phyloP scores from a whole-genome alignment of 2,797 vertebrate genomes.

The Sebastes flavidus region DNA sequence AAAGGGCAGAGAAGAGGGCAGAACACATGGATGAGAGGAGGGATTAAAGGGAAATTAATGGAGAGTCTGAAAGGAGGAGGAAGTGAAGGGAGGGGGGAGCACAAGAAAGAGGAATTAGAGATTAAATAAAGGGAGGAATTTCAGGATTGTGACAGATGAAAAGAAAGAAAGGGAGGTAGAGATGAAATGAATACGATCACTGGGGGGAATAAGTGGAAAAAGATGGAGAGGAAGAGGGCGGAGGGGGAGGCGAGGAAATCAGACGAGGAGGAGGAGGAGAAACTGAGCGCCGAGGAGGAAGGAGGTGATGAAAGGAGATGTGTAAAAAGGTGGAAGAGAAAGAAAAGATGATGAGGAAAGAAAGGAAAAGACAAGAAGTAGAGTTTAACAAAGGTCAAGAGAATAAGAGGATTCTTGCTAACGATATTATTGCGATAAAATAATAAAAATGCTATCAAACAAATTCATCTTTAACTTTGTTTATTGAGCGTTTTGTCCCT shows the following conservation, averaged over 20 bases:
- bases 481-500: too few relatives aligned
- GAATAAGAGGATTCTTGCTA: too few relatives aligned
- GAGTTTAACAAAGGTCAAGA: too few relatives aligned
- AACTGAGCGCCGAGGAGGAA: neutral
- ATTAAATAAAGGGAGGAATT: slow-evolving; percentile 41
- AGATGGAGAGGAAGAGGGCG: neutral
- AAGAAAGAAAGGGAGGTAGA: neutral
- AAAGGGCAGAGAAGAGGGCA: neutral
- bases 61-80: slow-evolving; percentile 21
- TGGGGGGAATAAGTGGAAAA: neutral
- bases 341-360: neutral
- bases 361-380: neutral
- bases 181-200: neutral
- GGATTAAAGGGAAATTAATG: slow-evolving; percentile 46
- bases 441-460: too few relatives aligned
- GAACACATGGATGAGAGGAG: slow-evolving; percentile 39
- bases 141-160: slow-evolving; percentile 21
- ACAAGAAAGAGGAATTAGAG: slow-evolving; percentile 39
- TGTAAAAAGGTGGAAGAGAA: neutral
- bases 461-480: too few relatives aligned
- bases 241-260: neutral
- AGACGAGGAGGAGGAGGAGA: neutral
- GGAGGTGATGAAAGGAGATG: neutral
- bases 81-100: slow-evolving; percentile 4
- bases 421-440: too few relatives aligned